These are phyloP conservation scores for Pseudotriccus pelzelni DNA, from an alignment of 2,797 vertebrate genomes.

Conservation along the genomic window DNA sequence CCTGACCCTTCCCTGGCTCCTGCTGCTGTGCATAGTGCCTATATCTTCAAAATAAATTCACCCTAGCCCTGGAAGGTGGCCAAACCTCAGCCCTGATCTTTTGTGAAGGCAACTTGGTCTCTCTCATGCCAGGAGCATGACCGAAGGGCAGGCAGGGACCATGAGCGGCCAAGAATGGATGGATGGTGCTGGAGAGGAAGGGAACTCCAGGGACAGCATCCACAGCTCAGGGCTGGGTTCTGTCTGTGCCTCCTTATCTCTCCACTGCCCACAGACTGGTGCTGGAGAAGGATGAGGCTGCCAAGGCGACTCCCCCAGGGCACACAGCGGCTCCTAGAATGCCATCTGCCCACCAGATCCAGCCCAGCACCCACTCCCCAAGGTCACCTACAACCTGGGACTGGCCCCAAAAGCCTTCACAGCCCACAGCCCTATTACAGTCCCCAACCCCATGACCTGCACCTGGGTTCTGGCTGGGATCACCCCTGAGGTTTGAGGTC, in stretches of 20 bases:
- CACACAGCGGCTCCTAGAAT: not conserved
- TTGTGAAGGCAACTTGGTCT: not conserved
- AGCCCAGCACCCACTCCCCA: not conserved
- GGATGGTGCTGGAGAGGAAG: not conserved
- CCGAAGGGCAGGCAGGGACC: rapidly evolving
- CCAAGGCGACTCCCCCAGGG: not conserved
- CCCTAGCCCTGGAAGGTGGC: not conserved
- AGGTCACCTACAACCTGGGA: constrained; percentile 2
- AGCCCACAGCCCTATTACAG: not conserved
- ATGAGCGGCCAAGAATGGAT: not conserved
- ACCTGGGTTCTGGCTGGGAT: not conserved
- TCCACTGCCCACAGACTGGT: not conserved
- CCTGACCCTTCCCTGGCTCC: constrained; percentile 6
- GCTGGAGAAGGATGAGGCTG: not conserved
- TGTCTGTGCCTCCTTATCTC: not conserved
- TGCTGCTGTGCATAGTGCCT: not conserved
- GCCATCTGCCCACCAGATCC: not conserved
- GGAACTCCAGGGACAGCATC: not conserved
- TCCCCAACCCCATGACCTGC: rapidly evolving
- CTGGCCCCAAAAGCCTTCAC: not conserved
- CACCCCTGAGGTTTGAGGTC: not conserved
- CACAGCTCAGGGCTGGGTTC: rapidly evolving
- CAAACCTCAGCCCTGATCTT: constrained; percentile 14
- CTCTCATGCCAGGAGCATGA: not conserved
- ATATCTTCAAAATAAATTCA: constrained; percentile 10